Base-by-base conservation (phyloP, 1,140 invertebrate genomes). In the Leptinotarsa defecta region DNA sequence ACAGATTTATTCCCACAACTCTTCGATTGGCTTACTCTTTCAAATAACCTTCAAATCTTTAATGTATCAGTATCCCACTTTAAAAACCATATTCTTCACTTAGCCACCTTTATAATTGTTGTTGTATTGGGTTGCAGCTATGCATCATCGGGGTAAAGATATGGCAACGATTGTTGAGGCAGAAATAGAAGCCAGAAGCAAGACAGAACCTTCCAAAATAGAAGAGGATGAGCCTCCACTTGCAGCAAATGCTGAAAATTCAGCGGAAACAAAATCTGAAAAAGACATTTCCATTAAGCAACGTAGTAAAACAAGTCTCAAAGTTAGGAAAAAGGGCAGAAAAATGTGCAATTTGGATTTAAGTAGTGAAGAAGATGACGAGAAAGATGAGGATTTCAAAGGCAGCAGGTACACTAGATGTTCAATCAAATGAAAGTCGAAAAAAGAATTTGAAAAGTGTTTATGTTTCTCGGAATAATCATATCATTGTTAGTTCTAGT, bases 101-200 rank as follows among this genome's bases (percentile, higher is more conserved):
- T n/a, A n/a, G n/a, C n/a, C n/a, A n/a, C n/a, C n/a, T n/a, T n/a
- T n/a, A n/a, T n/a, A n/a, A n/a, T n/a, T n/a, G n/a, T n/a, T n/a
- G n/a, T n/a, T n/a, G n/a, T n/a, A n/a, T n/a, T n/a, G n/a, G 0
- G 0, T 57, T 69, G 43, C 48, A 74, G 73, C 20, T 11, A 20
- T 62, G n/a, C 62, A 76, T 78, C 93, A 94, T 5, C 88, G 94
- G 49, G 95, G 95, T 0, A 97, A 97, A 85, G 95, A 96, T 83
- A 96, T 97, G 74, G 91, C 92, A 13, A 96, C 94, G 48, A 96
- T 96, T 74, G 92, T 95, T 1, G 94, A 95, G 79, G 93, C 93
- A 0, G 92, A 93, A 74, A 92, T 94, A 79, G 92, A 92, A 80
- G 91, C 94, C 77, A 88, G 88, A 20, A 82, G 88, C 79, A 87